phyloP scores from a whole-genome alignment of 2,888 invertebrate genomes.

The Drosophila longiperda region DNA sequence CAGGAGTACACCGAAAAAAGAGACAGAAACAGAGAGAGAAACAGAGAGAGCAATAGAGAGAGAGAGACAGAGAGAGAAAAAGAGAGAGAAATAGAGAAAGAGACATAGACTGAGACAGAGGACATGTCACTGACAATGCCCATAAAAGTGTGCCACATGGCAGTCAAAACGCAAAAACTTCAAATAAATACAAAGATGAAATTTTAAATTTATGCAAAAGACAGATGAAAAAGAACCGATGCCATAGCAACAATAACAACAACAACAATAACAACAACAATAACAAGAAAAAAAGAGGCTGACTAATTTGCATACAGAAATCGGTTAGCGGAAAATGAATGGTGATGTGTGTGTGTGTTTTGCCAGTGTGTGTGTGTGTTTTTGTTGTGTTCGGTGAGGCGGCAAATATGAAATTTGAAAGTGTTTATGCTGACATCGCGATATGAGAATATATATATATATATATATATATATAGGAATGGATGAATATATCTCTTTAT shows the following conservation, averaged over 20 bases:
- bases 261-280: conserved; percentile 1
- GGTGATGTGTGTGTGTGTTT: conserved; percentile 9
- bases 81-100: neutral
- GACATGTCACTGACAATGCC: conserved; percentile 62
- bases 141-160: conserved; percentile 62
- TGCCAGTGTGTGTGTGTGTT: conserved; percentile 1
- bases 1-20: conserved; percentile 15
- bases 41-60: neutral
- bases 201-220: conserved; percentile 76
- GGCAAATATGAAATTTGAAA: conserved; percentile 74
- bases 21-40: neutral
- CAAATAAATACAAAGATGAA: conserved; percentile 66
- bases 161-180: conserved; percentile 47
- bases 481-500: conserved; percentile 16
- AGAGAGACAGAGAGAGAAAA: neutral
- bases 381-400: conserved; percentile 54
- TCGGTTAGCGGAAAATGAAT: conserved; percentile 62
- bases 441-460: conserved; percentile 50
- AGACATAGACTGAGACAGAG: conserved; percentile 6
- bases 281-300: conserved; percentile 43
- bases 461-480: conserved; percentile 4
- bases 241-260: conserved; percentile 27
- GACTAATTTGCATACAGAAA: conserved; percentile 77
- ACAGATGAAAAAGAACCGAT: conserved; percentile 36
- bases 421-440: conserved; percentile 77